phyloP scores from a whole-genome alignment of 2,113 vertebrate genomes.

The Gorsachius goisagi region DNA sequence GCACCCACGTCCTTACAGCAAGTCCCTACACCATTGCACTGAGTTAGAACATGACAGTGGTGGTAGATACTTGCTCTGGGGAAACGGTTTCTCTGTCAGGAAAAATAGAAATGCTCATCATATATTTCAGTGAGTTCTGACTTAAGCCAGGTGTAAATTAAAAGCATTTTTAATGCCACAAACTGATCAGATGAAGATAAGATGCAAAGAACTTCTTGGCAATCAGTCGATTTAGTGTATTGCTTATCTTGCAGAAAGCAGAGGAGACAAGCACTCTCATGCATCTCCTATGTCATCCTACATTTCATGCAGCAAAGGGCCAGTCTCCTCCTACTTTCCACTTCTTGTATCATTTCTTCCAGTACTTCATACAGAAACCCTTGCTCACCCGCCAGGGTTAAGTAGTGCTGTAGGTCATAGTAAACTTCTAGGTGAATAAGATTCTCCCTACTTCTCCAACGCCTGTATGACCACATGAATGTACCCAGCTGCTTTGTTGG shows the following conservation, averaged over 20 bases:
- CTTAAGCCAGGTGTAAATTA: not conserved
- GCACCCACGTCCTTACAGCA: not conserved
- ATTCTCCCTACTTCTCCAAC: not conserved
- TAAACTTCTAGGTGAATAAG: not conserved
- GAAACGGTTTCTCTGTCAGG: not conserved
- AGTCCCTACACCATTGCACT: not conserved
- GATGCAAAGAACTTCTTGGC: not conserved
- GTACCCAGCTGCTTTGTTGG: not conserved
- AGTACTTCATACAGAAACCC: not conserved
- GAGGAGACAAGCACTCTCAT: not conserved
- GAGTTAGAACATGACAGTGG: not conserved
- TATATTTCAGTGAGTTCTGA: not conserved
- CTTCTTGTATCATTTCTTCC: not conserved
- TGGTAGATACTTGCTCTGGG: not conserved
- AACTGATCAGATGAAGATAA: not conserved
- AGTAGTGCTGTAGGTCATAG: not conserved
- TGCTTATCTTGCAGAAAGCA: not conserved
- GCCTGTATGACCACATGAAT: not conserved
- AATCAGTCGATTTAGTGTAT: not conserved
- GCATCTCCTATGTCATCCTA: not conserved
- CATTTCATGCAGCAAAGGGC: not conserved
- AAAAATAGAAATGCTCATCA: not conserved
- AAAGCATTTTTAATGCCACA: not conserved
- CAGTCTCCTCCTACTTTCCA: not conserved
- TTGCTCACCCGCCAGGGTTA: not conserved